Conservation (phyloP, 2,888 invertebrate species). For the Brachycybe producta region DNA sequence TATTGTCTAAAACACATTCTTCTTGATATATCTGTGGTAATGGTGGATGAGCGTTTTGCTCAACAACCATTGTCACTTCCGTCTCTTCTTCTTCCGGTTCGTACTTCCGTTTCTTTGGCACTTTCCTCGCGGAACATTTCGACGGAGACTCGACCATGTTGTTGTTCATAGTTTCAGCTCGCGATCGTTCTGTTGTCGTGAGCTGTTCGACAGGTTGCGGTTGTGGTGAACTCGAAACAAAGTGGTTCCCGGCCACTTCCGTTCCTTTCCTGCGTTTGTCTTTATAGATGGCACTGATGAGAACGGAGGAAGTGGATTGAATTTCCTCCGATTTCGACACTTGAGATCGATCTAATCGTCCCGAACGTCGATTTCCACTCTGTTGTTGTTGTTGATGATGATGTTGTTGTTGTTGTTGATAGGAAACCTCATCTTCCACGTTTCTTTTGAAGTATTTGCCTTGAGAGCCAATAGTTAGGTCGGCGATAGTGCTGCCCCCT, state of each 20-base stretch:
- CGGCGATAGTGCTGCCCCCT: background rate
- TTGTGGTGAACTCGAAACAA: too few relatives aligned
- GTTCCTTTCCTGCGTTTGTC: too few relatives aligned
- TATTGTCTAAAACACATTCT: background rate
- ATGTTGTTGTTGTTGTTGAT: too few relatives aligned
- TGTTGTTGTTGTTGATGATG: too few relatives aligned
- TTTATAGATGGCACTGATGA: too few relatives aligned
- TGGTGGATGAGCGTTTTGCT: background rate
- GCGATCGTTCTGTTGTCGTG: too few relatives aligned
- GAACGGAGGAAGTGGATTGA: too few relatives aligned
- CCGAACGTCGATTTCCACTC: background rate
- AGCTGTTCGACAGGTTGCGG: too few relatives aligned
- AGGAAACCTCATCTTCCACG: too few relatives aligned
- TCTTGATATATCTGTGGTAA: slow-evolving; percentile 20
- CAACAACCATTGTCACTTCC: slow-evolving; percentile 23
- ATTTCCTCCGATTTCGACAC: background rate
- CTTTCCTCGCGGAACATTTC: slow-evolving; percentile 39
- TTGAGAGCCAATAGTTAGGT: background rate
- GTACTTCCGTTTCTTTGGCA: slow-evolving; percentile 88
- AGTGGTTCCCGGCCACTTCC: too few relatives aligned
- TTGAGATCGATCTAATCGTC: background rate
- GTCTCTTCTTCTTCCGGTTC: slow-evolving; percentile 65
- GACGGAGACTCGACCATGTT: slow-evolving; percentile 1
- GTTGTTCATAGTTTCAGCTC: background rate
- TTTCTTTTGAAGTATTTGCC: background rate